Conservation (phyloP, 2,888 invertebrate genomes). For the Nemoura dubitans region DNA sequence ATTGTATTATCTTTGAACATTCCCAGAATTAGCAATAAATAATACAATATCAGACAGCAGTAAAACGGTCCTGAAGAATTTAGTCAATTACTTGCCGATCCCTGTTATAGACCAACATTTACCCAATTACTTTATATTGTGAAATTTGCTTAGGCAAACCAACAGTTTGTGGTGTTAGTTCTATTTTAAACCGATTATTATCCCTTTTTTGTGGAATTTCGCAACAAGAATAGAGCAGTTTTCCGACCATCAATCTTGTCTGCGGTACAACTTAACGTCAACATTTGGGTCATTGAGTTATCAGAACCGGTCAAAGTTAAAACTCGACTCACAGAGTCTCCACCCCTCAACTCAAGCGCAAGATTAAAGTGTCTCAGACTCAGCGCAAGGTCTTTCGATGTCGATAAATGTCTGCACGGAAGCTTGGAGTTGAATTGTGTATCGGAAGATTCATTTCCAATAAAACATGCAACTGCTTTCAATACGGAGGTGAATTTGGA, state of each 20-base stretch:
- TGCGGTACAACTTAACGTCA: not conserved
- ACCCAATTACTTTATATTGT: too few relatives aligned
- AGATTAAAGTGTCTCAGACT: not conserved
- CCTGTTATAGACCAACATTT: too few relatives aligned
- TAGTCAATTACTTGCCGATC: too few relatives aligned
- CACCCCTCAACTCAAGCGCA: not conserved
- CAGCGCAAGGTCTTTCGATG: not conserved
- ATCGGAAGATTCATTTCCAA: not conserved
- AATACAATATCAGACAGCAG: too few relatives aligned
- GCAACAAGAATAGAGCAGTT: not conserved
- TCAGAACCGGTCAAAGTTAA: slow-evolving; percentile 4
- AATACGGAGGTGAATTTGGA: not conserved
- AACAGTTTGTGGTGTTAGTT: too few relatives aligned
- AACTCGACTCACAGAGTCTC: not conserved
- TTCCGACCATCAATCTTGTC: not conserved
- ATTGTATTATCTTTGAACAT: too few relatives aligned
- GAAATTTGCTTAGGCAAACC: too few relatives aligned
- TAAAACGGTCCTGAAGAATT: too few relatives aligned
- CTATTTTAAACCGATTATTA: too few relatives aligned
- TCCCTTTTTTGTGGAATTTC: not conserved
- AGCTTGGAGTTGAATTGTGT: not conserved
- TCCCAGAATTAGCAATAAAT: too few relatives aligned
- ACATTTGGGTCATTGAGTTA: not conserved
- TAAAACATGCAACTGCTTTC: not conserved
- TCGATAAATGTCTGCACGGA: not conserved